Conservation (phyloP, 2,888 invertebrate genomes). For the Podabrus alpinus region DNA sequence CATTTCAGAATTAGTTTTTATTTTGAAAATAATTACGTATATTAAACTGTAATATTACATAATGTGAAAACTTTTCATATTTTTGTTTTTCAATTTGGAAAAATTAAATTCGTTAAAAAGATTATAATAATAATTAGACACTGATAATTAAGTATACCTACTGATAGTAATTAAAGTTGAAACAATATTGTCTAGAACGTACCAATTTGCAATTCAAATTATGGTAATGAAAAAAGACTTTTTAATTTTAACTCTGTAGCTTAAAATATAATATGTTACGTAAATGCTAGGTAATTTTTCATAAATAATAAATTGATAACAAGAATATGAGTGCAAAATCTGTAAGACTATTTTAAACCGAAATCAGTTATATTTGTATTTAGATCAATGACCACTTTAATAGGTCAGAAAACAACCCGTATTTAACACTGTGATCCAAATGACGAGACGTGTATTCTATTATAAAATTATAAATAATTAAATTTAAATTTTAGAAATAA, state of each 20-base stretch:
- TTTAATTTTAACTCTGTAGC: background rate
- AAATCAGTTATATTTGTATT: background rate
- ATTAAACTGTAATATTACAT: too few relatives aligned
- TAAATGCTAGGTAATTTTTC: background rate
- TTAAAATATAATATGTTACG: background rate
- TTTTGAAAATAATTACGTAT: too few relatives aligned
- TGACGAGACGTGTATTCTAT: background rate
- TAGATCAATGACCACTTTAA: background rate
- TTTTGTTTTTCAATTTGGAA: too few relatives aligned
- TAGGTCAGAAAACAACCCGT: background rate
- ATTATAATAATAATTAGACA: too few relatives aligned
- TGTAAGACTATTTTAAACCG: background rate
- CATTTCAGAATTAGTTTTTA: too few relatives aligned
- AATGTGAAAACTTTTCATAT: too few relatives aligned
- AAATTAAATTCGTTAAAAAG: too few relatives aligned
- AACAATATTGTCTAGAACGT: too few relatives aligned
- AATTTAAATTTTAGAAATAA: background rate
- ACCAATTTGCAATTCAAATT: too few relatives aligned
- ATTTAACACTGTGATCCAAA: background rate
- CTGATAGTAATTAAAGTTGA: too few relatives aligned
- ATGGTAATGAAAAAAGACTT: background rate
- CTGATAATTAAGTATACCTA: too few relatives aligned
- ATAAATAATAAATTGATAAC: background rate
- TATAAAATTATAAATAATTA: background rate
- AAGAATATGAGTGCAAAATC: background rate